phyloP scores from a whole-genome alignment of 2,888 invertebrate genomes.

The Aproaerema taeniolella region DNA sequence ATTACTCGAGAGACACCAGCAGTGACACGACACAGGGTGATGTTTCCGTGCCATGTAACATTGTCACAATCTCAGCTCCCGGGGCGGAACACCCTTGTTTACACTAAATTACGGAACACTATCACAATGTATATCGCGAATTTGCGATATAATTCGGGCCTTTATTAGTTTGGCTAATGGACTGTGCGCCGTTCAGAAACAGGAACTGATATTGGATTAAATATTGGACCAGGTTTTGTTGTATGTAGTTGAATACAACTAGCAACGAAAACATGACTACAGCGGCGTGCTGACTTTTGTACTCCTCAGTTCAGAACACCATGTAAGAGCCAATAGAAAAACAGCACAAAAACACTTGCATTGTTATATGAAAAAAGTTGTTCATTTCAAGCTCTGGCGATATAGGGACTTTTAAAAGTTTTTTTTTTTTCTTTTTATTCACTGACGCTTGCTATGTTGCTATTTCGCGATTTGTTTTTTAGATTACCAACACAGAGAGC shows the following conservation, averaged over 20 bases:
- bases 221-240: background rate
- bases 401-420: too few species aligned
- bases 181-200: background rate
- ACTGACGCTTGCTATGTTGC: too few species aligned
- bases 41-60: constrained; percentile 38
- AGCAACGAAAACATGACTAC: too few species aligned
- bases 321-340: too few species aligned
- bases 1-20: constrained; percentile 44
- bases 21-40: constrained; percentile 31
- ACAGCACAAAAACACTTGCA: background rate
- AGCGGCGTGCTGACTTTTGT: too few species aligned
- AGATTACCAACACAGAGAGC: too few species aligned
- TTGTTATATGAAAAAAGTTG: constrained; percentile 6
- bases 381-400: too few species aligned
- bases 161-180: constrained; percentile 11
- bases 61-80: constrained; percentile 35
- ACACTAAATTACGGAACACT: constrained; percentile 39
- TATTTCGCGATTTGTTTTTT: too few species aligned
- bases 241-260: too few species aligned
- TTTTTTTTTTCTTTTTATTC: too few species aligned
- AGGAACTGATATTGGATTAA: background rate
- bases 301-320: background rate
- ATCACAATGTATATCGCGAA: constrained; percentile 15
- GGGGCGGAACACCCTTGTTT: constrained; percentile 35
- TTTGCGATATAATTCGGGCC: constrained; percentile 5